phyloP scores from a whole-genome alignment of 2,113 vertebrate species.

The Machaerirhynchus nigripectus region DNA sequence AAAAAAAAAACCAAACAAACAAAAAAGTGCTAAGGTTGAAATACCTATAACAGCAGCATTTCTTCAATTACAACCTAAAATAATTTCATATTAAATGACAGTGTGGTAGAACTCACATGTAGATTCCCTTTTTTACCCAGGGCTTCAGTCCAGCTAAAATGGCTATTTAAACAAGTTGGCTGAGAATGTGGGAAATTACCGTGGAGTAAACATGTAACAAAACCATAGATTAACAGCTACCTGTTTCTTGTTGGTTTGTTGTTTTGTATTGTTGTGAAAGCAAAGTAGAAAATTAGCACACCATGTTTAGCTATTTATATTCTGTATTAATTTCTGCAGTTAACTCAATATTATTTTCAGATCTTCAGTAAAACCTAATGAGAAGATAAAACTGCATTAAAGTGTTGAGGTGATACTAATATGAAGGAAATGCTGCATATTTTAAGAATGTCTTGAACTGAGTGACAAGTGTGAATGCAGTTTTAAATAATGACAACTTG shows the following conservation, averaged over 20 bases:
- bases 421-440: not conserved
- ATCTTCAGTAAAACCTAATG: not conserved
- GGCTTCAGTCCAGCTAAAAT: not conserved
- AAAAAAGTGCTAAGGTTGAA: not conserved
- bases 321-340: conserved; percentile 13
- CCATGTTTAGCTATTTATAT: not conserved
- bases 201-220: not conserved
- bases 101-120: not conserved
- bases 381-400: not conserved
- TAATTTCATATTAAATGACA: not conserved
- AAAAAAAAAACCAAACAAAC: not conserved
- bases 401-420: not conserved
- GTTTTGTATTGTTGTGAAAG: not conserved
- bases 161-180: not conserved
- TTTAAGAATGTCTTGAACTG: conserved; percentile 12
- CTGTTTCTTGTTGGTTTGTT: not conserved
- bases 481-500: not conserved
- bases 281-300: not conserved
- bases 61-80: not conserved
- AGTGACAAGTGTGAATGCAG: not conserved
- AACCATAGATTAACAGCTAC: not conserved
- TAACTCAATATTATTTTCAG: not conserved
- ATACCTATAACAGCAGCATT: not conserved
- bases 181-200: not conserved
- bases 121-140: not conserved